phyloP scores from a whole-genome alignment of 2,888 invertebrate species.

The Aleiodes alternator region DNA sequence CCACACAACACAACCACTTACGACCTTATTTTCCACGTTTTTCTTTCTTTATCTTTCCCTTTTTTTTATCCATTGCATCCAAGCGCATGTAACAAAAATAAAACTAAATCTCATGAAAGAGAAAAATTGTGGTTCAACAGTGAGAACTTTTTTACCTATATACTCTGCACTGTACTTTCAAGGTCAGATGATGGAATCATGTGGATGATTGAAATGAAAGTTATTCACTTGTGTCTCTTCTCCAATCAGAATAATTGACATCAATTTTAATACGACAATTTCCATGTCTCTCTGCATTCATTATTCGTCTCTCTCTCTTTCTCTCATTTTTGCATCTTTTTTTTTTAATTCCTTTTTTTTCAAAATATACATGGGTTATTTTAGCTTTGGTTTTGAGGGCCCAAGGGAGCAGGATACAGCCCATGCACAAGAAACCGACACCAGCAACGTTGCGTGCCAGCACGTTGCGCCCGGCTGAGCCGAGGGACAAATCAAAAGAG shows the following conservation, averaged over 20 bases:
- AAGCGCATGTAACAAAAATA: not conserved
- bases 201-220: conserved; percentile 5
- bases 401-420: conserved; percentile 39
- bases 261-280: not conserved
- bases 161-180: conserved; percentile 29
- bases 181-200: conserved; percentile 14
- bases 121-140: not conserved
- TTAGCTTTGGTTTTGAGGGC: conserved; percentile 4
- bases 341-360: not conserved
- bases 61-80: not conserved
- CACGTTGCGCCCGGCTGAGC: conserved; percentile 66
- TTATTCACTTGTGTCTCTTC: not conserved
- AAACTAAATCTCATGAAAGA: not conserved
- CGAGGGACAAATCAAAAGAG: conserved; percentile 58
- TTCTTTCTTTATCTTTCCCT: not conserved
- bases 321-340: conserved; percentile 10
- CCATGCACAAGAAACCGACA: conserved; percentile 63
- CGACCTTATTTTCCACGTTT: conserved; percentile 13
- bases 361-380: conserved; percentile 14
- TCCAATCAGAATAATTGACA: not conserved
- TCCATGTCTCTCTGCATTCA: not conserved
- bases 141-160: conserved; percentile 27
- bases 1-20: not conserved
- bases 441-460: conserved; percentile 67
- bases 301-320: conserved; percentile 5